phyloP scores from a whole-genome alignment of 2,113 vertebrate species.

The Climacteris rufus region DNA sequence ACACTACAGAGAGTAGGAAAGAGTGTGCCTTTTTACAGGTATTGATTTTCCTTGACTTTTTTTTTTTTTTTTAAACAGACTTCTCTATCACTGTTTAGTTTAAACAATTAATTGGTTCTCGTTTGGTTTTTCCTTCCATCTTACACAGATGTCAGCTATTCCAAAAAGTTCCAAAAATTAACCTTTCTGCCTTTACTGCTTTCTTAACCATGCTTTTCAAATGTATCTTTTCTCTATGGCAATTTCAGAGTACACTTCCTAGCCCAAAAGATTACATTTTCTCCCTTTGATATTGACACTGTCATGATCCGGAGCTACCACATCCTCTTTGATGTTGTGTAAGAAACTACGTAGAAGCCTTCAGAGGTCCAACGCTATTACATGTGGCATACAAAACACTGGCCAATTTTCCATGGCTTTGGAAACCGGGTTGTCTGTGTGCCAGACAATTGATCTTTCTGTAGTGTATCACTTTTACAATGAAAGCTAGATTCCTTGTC shows the following conservation, averaged over 20 bases:
- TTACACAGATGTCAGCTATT: neutral
- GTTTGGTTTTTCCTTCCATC: neutral
- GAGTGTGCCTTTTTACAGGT: neutral
- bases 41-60: neutral
- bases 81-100: neutral
- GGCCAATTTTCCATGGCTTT: neutral
- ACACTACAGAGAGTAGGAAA: neutral
- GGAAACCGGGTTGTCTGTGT: neutral
- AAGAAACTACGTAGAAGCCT: neutral
- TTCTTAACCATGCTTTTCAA: neutral
- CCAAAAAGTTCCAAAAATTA: neutral
- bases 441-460: neutral
- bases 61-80: neutral
- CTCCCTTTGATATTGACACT: neutral
- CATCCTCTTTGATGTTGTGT: neutral
- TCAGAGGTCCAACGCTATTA: neutral
- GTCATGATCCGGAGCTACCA: neutral
- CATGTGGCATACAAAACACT: neutral
- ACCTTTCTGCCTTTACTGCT: neutral
- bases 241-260: neutral
- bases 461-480: neutral
- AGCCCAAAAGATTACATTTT: neutral
- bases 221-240: neutral
- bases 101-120: neutral
- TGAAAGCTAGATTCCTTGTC: neutral